Evolutionary conservation across 1,140 invertebrate genomes (phyloP), one percentile per base, ranked within the genome.

Genomic region (Psix sp.): DNA sequence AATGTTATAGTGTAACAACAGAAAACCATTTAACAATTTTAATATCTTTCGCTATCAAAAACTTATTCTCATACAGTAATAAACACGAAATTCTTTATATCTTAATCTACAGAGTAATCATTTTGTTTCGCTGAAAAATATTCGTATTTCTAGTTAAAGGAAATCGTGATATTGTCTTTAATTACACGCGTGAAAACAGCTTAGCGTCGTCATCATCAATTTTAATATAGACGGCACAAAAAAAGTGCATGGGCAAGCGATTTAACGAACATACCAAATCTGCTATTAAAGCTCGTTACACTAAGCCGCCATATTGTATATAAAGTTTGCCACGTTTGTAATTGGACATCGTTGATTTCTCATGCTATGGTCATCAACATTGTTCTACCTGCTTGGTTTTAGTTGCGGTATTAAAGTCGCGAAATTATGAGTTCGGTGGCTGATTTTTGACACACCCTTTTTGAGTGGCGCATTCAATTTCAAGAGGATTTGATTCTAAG

Each of bases 191-290:
- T 51, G 42, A 17, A 56, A 57, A 49, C n/a, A 17, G 18, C 35
- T 38, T 35, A 15, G 5, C 56, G 21, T 65, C 60, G 48, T 49
- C 33, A 40, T 29, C 49, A 72, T 72, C 39, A 72, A 65, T 72
- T 33, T 38, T 72, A 63, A 72, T 72, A 45, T 52, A 48, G 36
- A 21, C 48, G 54, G 42, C 40, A 59, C 14, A 51, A 74, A 74
- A 74, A 62, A 74, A 43, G 51, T 63, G 72, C 63, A 63, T 36
- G 72, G 72, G 70, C 72, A 75, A 75, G 40, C 65, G 65, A 35
- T 60, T 66, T 65, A 75, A 70, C 59, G 72, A 65, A 59, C 59
- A 52, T 16, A 21, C 46, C 46, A 66, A 70, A 70, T 75, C 39
- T 36, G 39, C 63, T 21, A 66, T 70, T 75, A 70, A 70, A 70